Percentiles rank a stretch among this genome's conserved stretches.
Evolutionary conservation across 2,113 vertebrate genomes (phyloP).

Genomic region (Halcyon senegalensis): DNA sequence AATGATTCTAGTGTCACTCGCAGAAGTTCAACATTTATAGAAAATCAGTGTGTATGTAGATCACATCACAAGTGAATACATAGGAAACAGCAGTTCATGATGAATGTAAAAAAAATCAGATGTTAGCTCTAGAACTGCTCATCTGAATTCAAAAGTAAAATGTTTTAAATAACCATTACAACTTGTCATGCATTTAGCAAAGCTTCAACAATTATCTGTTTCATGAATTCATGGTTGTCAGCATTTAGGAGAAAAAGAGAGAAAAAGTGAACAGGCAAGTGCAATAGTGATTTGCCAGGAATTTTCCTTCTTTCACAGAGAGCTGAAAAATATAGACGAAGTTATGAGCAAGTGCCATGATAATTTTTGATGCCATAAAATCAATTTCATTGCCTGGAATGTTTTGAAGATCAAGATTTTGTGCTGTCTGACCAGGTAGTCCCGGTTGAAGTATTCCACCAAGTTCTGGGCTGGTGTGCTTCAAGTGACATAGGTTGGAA

Average conservation of each 20-base stretch:
- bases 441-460: background rate
- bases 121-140: background rate
- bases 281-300: background rate
- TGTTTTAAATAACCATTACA: constrained; percentile 44
- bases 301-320: background rate
- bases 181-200: constrained; percentile 32
- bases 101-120: background rate
- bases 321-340: background rate
- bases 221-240: constrained; percentile 17
- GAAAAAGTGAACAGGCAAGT: background rate
- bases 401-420: background rate
- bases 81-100: constrained; percentile 12
- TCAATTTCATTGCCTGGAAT: background rate
- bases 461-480: background rate
- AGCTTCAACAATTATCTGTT: background rate
- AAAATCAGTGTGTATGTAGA: constrained; percentile 10
- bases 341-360: background rate
- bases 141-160: constrained; percentile 34
- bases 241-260: background rate
- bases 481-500: background rate
- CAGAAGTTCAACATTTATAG: constrained; percentile 7
- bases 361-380: background rate
- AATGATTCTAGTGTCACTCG: background rate
- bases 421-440: background rate
- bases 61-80: background rate